These are phyloP conservation scores for Myxocyprinus asiaticus DNA, from an alignment of 2,113 vertebrate species.

Conservation along the genomic window DNA sequence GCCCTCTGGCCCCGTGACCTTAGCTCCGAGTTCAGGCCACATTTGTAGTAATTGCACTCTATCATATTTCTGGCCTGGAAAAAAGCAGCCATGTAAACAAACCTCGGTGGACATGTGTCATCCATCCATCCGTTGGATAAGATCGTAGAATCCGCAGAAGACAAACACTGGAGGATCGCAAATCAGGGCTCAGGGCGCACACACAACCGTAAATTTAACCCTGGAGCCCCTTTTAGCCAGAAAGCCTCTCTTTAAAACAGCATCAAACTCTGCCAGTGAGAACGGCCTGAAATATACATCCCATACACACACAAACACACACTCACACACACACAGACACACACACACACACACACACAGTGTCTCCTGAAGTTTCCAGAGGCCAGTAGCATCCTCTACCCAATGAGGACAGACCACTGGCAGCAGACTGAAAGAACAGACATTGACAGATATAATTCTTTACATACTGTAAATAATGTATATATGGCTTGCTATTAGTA, in stretches of 20 bases:
- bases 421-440: neutral
- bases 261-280: constrained; percentile 66
- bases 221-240: constrained; percentile 69
- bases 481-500: neutral
- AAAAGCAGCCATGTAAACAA: constrained; percentile 74
- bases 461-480: constrained; percentile 14
- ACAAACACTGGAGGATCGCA: constrained; percentile 72
- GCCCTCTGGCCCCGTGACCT: constrained; percentile 67
- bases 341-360: constrained; percentile 20
- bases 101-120: constrained; percentile 66
- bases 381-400: constrained; percentile 12
- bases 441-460: constrained; percentile 1
- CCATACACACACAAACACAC: constrained; percentile 21
- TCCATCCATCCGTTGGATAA: constrained; percentile 73
- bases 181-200: constrained; percentile 68
- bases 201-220: constrained; percentile 73
- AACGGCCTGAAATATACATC: constrained; percentile 33
- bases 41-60: constrained; percentile 69
- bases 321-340: neutral
- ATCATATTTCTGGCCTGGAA: constrained; percentile 69
- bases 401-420: neutral
- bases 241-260: constrained; percentile 75
- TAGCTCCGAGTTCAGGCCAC: constrained; percentile 55
- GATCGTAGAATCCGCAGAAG: constrained; percentile 74
- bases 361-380: constrained; percentile 3